Evolutionary conservation across 1,140 invertebrate genomes (phyloP), one percentile per base, ranked within the genome.

Genomic region (Thalassaphorura encarpata): DNA sequence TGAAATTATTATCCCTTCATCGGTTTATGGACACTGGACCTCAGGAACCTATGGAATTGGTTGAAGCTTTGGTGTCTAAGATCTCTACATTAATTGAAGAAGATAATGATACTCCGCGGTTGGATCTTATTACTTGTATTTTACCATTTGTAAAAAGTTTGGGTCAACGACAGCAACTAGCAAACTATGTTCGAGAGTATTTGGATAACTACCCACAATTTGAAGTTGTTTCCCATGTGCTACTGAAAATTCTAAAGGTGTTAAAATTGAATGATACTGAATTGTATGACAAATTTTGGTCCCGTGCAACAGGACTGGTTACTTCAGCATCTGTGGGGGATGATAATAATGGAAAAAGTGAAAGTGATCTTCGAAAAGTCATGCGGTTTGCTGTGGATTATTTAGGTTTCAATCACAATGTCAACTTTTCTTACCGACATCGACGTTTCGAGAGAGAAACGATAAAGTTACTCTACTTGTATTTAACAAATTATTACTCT

Each of bases 341-440:
- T n/a, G n/a, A n/a, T n/a, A n/a, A n/a, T n/a, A n/a, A n/a, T n/a
- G n/a, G n/a, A n/a, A n/a, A n/a, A n/a, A n/a, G n/a, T n/a, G n/a
- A 42, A 6, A 16, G 48, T 0, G 29, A 54, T 24, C 15, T 58
- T 5, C n/a, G 19, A 3, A 49, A 54, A 26, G 49, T 54, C 16
- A 43, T 56, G 15, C 42, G 31, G 45, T 55, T 26, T 54, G 59
- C 49, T 40, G 58, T 13, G 42, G 66, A 52, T 15, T 79, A 79
- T 57, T 72, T 77, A 67, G 70, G 73, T 66, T 78, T 78, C 54
- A 74, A 73, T 56, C 72, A 70, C 11, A 74, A 76, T 55, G 60
- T 76, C 4, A 68, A 71, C 15, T 72, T 71, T 13, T 74, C 70
- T 3, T 75, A 76, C 61, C 66, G 74, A 0, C 69, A 75, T 58